phyloP scores from a whole-genome alignment of 2,797 vertebrate genomes.

The Acrossocheilus fasciatus region DNA sequence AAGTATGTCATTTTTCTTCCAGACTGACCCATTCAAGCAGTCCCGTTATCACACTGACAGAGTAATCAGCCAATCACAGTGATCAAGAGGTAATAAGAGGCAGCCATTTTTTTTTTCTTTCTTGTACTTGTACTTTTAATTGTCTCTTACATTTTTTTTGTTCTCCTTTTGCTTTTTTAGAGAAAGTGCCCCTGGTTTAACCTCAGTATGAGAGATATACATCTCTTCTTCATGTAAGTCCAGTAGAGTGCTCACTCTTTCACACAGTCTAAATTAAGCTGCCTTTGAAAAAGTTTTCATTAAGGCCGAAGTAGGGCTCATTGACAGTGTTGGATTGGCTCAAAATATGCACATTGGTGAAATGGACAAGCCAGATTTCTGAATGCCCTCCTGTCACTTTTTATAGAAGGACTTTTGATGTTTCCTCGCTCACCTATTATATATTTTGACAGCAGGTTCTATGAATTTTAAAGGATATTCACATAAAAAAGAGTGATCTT shows the following conservation, averaged over 20 bases:
- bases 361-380: conserved; percentile 52
- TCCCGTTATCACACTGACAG: background rate
- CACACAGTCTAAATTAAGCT: conserved; percentile 55
- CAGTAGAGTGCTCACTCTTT: conserved; percentile 51
- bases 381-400: conserved; percentile 50
- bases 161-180: background rate
- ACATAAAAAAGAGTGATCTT: conserved; percentile 7
- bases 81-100: background rate
- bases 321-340: conserved; percentile 56
- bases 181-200: background rate
- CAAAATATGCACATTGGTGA: conserved; percentile 55
- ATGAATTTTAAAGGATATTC: conserved; percentile 53
- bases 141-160: background rate
- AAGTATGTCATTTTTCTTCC: background rate
- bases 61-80: background rate
- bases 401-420: conserved; percentile 41
- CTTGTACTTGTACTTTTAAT: background rate
- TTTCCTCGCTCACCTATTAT: conserved; percentile 45
- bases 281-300: conserved; percentile 64
- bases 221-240: conserved; percentile 16
- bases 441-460: conserved; percentile 43
- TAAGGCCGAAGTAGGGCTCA: conserved; percentile 53
- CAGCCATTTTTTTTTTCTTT: background rate
- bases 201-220: conserved; percentile 20
- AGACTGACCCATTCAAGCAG: background rate